Conservation (phyloP, 1,140 invertebrate genomes). For the Zaprionus kolodkinae region DNA sequence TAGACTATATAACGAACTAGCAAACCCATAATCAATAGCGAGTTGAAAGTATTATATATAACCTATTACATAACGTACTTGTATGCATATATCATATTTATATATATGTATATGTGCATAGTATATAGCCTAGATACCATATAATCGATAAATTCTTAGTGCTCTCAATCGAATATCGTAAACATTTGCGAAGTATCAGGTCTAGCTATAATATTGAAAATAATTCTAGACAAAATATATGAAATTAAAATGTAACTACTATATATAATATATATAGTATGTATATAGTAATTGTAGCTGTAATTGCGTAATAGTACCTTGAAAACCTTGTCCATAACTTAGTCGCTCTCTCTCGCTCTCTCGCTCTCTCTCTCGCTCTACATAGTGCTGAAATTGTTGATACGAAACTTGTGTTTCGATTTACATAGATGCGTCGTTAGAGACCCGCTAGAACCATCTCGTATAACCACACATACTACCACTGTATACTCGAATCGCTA, state of each 20-base stretch:
- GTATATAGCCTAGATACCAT: constrained; percentile 9
- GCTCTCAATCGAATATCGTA: constrained; percentile 20
- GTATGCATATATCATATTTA: neutral
- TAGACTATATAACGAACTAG: constrained; percentile 4
- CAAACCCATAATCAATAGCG: constrained; percentile 1
- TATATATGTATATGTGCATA: constrained; percentile 11
- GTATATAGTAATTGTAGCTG: constrained; percentile 7
- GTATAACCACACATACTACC: neutral
- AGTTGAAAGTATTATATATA: neutral
- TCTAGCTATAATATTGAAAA: neutral
- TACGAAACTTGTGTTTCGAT: constrained; percentile 32
- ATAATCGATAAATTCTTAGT: constrained; percentile 25
- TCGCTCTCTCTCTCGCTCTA: constrained; percentile 27
- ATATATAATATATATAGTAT: constrained; percentile 3
- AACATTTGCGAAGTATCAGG: constrained; percentile 13
- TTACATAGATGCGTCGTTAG: constrained; percentile 23
- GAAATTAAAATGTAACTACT: neutral
- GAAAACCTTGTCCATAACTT: constrained; percentile 13
- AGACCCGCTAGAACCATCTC: neutral
- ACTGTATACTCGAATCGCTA: constrained; percentile 39
- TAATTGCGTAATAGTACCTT: constrained; percentile 3
- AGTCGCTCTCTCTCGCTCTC: neutral
- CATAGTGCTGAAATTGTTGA: constrained; percentile 21
- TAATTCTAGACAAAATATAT: neutral
- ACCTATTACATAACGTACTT: neutral